Conservation (phyloP, 2,888 invertebrate genomes). For the Galeruca laticollis region DNA sequence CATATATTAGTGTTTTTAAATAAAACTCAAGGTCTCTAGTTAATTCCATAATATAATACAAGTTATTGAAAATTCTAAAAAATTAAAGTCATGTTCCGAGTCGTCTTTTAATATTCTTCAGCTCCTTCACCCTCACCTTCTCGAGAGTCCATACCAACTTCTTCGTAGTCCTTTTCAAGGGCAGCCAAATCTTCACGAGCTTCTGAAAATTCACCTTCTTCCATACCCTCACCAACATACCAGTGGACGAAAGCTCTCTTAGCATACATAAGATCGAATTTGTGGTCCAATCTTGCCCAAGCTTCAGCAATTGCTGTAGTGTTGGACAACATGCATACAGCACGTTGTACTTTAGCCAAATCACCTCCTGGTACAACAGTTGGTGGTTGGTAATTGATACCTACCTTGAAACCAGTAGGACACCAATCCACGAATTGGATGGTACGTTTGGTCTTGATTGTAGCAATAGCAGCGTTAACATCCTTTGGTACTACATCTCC, state of each 20-base stretch:
- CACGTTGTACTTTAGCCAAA: conserved; percentile 93
- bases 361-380: conserved; percentile 97
- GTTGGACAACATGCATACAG: conserved; percentile 99
- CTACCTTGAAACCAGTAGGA: conserved; percentile 84
- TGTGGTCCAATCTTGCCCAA: conserved; percentile 96
- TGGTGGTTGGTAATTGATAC: conserved; percentile 94
- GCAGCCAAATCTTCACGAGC: conserved; percentile 87
- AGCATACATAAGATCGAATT: conserved; percentile 96
- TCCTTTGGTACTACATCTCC: conserved; percentile 88
- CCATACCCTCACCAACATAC: conserved; percentile 92
- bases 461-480: conserved; percentile 94
- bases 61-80: no score
- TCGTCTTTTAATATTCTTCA: conserved; percentile 76
- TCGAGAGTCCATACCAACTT: conserved; percentile 88
- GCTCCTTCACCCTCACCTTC: conserved; percentile 85
- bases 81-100: neutral
- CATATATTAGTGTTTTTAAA: no score
- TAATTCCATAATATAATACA: no score
- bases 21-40: no score
- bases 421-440: conserved; percentile 96
- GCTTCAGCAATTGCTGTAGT: conserved; percentile 96
- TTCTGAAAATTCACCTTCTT: conserved; percentile 88
- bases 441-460: conserved; percentile 94
- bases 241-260: conserved; percentile 97
- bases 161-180: conserved; percentile 89